Base-by-base conservation (phyloP, 2,888 invertebrate genomes). In the Sycophila texana region DNA sequence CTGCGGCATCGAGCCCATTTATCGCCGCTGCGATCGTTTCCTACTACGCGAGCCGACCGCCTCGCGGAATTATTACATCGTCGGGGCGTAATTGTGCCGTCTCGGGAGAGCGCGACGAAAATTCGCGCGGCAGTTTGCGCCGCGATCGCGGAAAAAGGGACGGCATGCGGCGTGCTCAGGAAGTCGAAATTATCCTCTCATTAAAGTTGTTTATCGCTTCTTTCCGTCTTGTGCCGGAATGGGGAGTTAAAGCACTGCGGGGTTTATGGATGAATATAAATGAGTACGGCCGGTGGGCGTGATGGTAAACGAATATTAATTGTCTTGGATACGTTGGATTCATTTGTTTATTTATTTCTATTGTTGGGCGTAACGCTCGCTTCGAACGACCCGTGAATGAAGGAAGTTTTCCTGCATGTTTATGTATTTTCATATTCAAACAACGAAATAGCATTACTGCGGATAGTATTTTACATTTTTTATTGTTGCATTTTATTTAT, bases 191-290 rank as follows among this genome's bases (percentile, higher is more conserved):
- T 73, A 68, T 61, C 16, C 55, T 55, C 68, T 68, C 74, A 78
- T 78, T 74, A 73, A 63, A 68, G 78, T 78, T 61, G 74, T 78
- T 72, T 67, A 67, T 72, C 26, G 18, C 53, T 51, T 39, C 39
- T 39, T 10, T 39, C 39, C 5, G 39, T 10, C 39, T 10, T 1
- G 39, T 0, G 26, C 26, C 39, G 39, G 39, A 39, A 10, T 39
- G 10, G 39, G 39, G 39, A 10, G 39, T 7, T 39, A 10, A 39
- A 10, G 39, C 39, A 10, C 39, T 39, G 39, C 39, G 39, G 10
- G 7, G 7, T 39, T 39, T 39, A 39, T 39, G 39, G 39, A 39
- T 7, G 39, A 39, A 39, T 10, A 10, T 39, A 39, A 39, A 26
- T 26, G 26, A 26, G 26, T 26, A 26, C 3, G 7, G 39, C 39